A percentile compares a stretch with the other conserved stretches of the same genome.
These are phyloP conservation scores for Drosophila parthenogenetica DNA, from an alignment of 2,888 invertebrate genomes.

Conservation along the genomic window DNA sequence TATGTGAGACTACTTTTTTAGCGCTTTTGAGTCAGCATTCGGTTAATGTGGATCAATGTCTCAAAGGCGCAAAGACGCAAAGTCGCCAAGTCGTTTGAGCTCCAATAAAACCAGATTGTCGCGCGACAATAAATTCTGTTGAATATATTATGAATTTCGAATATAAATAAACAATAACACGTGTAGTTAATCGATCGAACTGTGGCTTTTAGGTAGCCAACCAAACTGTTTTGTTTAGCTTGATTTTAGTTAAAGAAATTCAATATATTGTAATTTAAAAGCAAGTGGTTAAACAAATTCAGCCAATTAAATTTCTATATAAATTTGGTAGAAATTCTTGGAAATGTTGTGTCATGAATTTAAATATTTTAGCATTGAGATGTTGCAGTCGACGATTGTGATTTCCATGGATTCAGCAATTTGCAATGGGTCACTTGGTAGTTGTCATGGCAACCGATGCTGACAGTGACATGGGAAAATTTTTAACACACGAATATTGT, in stretches of 20 bases:
- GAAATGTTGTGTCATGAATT: background rate
- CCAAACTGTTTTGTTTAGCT: slow-evolving; percentile 16
- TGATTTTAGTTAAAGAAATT: slow-evolving; percentile 31
- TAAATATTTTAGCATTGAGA: slow-evolving; percentile 1
- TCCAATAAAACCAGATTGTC: slow-evolving; percentile 30
- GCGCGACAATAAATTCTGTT: slow-evolving; percentile 32
- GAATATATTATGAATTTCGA: slow-evolving; percentile 45
- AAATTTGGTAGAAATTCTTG: background rate
- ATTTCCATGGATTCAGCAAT: slow-evolving; percentile 11
- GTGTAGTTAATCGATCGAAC: slow-evolving; percentile 41
- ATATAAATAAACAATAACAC: slow-evolving; percentile 53
- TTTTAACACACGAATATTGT: background rate
- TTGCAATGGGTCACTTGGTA: background rate
- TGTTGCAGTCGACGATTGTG: slow-evolving; percentile 7
- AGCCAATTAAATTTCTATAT: background rate
- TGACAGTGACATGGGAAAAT: slow-evolving; percentile 4
- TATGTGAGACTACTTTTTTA: background rate
- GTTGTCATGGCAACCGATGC: slow-evolving; percentile 11
- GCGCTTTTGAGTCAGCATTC: slow-evolving; percentile 32
- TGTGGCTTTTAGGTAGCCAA: slow-evolving; percentile 11
- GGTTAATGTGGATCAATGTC: slow-evolving; percentile 22
- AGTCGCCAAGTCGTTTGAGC: background rate
- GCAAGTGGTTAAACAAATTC: slow-evolving; percentile 12
- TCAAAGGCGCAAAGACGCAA: too few species aligned
- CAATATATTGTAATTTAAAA: slow-evolving; percentile 17